Evolutionary conservation across 2,797 vertebrate genomes (phyloP), one percentile per base, ranked within the genome.

Genomic region (Clamator glandarius): DNA sequence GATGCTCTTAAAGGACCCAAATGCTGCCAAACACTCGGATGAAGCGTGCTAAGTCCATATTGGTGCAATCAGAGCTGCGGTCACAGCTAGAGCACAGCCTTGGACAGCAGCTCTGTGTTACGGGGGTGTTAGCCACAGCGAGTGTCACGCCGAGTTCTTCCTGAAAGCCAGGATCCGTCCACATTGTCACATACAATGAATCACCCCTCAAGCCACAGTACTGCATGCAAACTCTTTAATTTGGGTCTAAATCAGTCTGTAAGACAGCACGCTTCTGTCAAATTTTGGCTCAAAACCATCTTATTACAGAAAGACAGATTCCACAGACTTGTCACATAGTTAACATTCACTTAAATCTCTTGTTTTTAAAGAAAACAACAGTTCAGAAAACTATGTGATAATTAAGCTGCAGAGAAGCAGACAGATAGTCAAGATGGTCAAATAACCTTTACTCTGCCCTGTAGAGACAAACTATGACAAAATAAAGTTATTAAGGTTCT

Each of bases 351-450:
- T 95, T 75, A 94, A 95, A 88, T 88, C 12, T 81, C 89, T 91
- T 87, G 76, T 78, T 94, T 94, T 90, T 82, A 93, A 95, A 94
- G 83, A 91, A 89, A 95, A 88, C 63, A 92, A 80, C 57, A 84
- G 39, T 91, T 78, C 42, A 91, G 55, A 91, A 92, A 95, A 93
- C 70, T 26, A 90, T 69, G 85, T 78, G 80, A 90, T 88, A 89
- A 92, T 94, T 92, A 88, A 96, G 41, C 68, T 80, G 82, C 74
- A 85, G 81, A 87, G 83, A 93, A 92, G 57, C 64, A 90, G 77
- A 58, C 39, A 89, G 74, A 89, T 41, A 80, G n/a, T 35, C 87
- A 83, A 77, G 42, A 63, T 0, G 0, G 41, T 70, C 73, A 80
- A 91, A 92, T 73, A 93, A 87, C 46, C 88, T 96, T 89, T 94